phyloP scores from a whole-genome alignment of 2,888 invertebrate genomes.

The Oasisia sp. region DNA sequence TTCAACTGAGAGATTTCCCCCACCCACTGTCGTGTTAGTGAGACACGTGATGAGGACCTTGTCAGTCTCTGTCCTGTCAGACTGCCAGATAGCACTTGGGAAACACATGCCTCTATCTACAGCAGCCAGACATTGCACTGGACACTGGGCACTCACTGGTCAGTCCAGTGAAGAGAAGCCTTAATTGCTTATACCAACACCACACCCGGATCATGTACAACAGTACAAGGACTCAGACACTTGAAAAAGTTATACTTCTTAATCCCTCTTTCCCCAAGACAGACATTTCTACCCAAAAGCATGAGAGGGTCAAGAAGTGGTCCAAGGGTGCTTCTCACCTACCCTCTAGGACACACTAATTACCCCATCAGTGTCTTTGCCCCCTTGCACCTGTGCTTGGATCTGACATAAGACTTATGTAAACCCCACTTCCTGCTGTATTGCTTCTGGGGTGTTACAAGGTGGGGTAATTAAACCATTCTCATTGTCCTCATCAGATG shows the following conservation, averaged over 20 bases:
- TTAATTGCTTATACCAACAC: slow-evolving; percentile 5
- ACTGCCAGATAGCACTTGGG: not conserved
- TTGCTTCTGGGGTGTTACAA: not conserved
- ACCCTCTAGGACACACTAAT: not conserved
- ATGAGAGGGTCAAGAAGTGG: not conserved
- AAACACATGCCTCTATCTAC: not conserved
- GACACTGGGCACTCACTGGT: not conserved
- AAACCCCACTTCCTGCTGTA: not conserved
- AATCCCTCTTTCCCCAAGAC: not conserved
- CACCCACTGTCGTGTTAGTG: not conserved
- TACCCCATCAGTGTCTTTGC: not conserved
- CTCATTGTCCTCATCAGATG: not conserved
- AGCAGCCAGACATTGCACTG: not conserved
- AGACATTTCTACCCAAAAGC: not conserved
- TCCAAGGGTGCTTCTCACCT: not conserved
- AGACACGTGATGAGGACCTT: not conserved
- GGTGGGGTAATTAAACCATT: not conserved
- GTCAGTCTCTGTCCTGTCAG: not conserved
- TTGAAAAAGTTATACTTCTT: not conserved
- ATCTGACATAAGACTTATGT: slow-evolving; percentile 6
- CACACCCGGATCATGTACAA: not conserved
- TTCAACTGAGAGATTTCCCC: not conserved
- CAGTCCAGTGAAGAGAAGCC: not conserved
- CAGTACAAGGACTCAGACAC: not conserved
- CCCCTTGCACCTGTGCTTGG: not conserved